Percentiles rank a stretch among this genome's conserved stretches.
phyloP scores from a whole-genome alignment of 2,113 vertebrate genomes.

The Coptodon rendalli region DNA sequence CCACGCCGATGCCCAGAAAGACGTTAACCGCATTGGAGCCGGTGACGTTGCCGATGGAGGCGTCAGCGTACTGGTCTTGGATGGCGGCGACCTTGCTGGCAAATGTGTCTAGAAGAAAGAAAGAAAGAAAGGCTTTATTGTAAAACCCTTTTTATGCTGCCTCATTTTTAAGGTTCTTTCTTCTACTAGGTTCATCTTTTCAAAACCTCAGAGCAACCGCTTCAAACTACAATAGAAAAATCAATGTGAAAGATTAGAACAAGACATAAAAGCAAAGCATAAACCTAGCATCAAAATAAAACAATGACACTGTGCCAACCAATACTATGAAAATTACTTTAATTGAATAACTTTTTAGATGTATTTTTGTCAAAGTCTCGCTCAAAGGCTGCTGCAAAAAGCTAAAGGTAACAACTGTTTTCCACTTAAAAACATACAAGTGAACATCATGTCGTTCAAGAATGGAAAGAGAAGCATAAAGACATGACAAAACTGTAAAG shows the following conservation, averaged over 20 bases:
- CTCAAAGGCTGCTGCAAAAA: not conserved
- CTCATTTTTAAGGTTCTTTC: not conserved
- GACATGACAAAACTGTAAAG: not conserved
- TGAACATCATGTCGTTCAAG: not conserved
- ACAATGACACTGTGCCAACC: not conserved
- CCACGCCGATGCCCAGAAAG: conserved; percentile 79
- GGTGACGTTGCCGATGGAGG: conserved; percentile 80
- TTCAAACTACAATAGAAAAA: not conserved
- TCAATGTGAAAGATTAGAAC: not conserved
- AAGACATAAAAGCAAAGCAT: not conserved
- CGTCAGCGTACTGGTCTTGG: conserved; percentile 81
- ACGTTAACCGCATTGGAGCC: conserved; percentile 82
- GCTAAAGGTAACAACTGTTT: not conserved
- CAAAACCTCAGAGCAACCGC: not conserved
- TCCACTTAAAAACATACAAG: not conserved
- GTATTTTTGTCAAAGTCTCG: not conserved
- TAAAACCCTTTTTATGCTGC: not conserved
- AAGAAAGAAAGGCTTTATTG: not conserved
- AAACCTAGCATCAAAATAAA: not conserved
- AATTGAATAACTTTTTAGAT: not conserved
- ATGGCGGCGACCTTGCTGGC: conserved; percentile 81
- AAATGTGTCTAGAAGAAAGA: conserved; percentile 69
- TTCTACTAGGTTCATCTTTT: not conserved
- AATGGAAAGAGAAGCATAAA: not conserved
- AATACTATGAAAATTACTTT: not conserved